These are phyloP conservation scores for Ophraella communa DNA, from an alignment of 2,888 invertebrate species.

Conservation along the genomic window DNA sequence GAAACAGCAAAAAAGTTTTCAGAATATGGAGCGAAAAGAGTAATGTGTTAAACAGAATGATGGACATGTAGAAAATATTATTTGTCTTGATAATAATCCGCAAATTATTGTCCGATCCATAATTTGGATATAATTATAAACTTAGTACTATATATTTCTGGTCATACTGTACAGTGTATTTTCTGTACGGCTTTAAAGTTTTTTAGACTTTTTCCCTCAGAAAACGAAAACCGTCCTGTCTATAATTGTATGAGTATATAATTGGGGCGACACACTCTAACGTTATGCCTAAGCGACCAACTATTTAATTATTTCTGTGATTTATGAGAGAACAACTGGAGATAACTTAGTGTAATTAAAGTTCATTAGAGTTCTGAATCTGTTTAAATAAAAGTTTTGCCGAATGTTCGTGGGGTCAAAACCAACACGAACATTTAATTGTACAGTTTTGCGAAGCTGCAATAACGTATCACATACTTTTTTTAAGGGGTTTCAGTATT, in stretches of 20 bases:
- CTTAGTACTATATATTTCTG: too few species aligned
- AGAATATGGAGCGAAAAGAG: too few species aligned
- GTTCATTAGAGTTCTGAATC: conserved; percentile 53
- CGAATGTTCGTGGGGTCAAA: conserved; percentile 47
- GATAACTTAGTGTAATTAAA: conserved; percentile 55
- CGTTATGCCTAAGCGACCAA: conserved; percentile 51
- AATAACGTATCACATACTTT: not conserved
- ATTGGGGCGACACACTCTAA: conserved; percentile 54
- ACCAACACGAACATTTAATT: conserved; percentile 50
- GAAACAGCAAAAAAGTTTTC: too few species aligned
- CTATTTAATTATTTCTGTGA: conserved; percentile 56
- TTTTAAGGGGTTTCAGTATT: not conserved
- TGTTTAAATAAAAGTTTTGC: conserved; percentile 51
- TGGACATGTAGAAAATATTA: too few species aligned
- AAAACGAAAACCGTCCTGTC: conserved; percentile 1
- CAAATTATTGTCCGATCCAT: too few species aligned
- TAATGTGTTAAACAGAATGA: too few species aligned
- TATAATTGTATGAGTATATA: conserved; percentile 49
- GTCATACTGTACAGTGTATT: too few species aligned
- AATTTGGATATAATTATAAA: too few species aligned
- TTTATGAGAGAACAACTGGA: conserved; percentile 54
- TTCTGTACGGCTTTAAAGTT: not conserved
- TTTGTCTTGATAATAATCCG: too few species aligned
- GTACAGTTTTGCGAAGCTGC: conserved; percentile 33
- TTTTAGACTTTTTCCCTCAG: not conserved